Percentiles rank a stretch among this genome's conserved stretches.
Evolutionary conservation across 2,888 invertebrate genomes (phyloP).

Genomic region (Dryobota labecula): DNA sequence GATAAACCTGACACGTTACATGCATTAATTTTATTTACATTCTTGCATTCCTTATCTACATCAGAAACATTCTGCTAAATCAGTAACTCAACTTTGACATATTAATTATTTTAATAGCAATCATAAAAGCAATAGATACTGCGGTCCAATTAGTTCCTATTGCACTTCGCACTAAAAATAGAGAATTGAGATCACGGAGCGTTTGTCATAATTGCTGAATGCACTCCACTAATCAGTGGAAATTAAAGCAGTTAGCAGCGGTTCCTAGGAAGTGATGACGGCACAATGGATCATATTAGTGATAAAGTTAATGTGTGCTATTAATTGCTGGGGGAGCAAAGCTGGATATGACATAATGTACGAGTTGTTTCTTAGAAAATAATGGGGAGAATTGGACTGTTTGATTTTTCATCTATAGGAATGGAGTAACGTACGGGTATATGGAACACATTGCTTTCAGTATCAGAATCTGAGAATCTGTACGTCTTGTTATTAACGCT

Average conservation of each 20-base stretch:
- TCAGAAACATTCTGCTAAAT: slow-evolving; percentile 38
- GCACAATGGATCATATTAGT: slow-evolving; percentile 35
- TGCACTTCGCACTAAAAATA: slow-evolving; percentile 68
- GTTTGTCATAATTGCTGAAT: slow-evolving; percentile 66
- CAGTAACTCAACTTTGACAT: slow-evolving; percentile 52
- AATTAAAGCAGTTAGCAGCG: slow-evolving; percentile 69
- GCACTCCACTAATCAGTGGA: slow-evolving; percentile 67
- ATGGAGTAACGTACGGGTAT: background rate
- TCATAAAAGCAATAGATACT: slow-evolving; percentile 45
- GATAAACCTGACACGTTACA: slow-evolving; percentile 11
- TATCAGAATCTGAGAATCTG: slow-evolving; percentile 5
- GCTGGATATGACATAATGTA: slow-evolving; percentile 10
- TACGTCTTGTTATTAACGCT: background rate
- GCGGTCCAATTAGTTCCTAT: slow-evolving; percentile 60
- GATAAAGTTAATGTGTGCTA: slow-evolving; percentile 30
- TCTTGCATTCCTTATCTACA: slow-evolving; percentile 6
- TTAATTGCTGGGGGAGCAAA: slow-evolving; percentile 14
- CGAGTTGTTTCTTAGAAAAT: slow-evolving; percentile 11
- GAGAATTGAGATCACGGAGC: slow-evolving; percentile 60
- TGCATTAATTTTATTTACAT: slow-evolving; percentile 24
- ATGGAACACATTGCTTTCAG: background rate
- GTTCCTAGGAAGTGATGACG: slow-evolving; percentile 65
- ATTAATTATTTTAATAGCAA: slow-evolving; percentile 54
- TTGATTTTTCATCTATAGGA: background rate
- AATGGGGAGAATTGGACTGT: background rate